A percentile compares a stretch with the other conserved stretches of the same genome.
Evolutionary conservation across 2,797 vertebrate species (phyloP).

Genomic region (Cuniculus paca): DNA sequence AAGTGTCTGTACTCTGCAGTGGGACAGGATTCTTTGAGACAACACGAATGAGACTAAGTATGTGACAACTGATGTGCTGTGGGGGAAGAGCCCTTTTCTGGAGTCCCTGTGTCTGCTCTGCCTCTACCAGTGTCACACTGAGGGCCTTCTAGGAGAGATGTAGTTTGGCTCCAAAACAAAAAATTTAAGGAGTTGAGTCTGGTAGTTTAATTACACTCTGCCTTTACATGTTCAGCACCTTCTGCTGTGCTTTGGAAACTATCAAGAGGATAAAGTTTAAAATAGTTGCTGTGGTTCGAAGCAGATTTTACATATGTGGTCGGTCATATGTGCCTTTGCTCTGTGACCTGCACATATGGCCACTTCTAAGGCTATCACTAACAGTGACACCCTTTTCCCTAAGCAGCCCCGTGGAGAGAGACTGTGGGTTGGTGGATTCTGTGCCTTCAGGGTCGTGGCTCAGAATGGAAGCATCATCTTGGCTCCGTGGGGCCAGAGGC

Average conservation of each 20-base stretch:
- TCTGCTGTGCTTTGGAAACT: slow-evolving; percentile 56
- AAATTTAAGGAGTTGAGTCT: not conserved
- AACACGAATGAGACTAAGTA: slow-evolving; percentile 13
- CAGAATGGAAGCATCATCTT: not conserved
- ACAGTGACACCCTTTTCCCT: not conserved
- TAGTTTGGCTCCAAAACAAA: slow-evolving; percentile 28
- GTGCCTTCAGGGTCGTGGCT: not conserved
- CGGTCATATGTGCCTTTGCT: not conserved
- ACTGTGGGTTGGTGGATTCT: not conserved
- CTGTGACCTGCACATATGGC: not conserved
- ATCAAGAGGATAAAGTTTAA: not conserved
- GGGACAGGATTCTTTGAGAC: not conserved
- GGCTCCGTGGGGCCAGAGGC: not conserved
- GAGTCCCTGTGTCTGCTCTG: not conserved
- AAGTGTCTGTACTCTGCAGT: slow-evolving; percentile 23
- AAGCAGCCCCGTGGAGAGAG: not conserved
- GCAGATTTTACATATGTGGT: too few species aligned
- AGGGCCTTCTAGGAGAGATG: not conserved
- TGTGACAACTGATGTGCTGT: not conserved
- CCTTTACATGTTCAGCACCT: not conserved
- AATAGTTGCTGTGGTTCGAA: not conserved
- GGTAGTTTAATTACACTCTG: not conserved
- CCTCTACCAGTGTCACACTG: not conserved
- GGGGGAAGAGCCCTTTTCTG: not conserved
- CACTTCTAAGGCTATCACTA: not conserved